These are phyloP conservation scores for Oncorhynchus masou DNA, from an alignment of 2,113 vertebrate genomes.

Conservation along the genomic window DNA sequence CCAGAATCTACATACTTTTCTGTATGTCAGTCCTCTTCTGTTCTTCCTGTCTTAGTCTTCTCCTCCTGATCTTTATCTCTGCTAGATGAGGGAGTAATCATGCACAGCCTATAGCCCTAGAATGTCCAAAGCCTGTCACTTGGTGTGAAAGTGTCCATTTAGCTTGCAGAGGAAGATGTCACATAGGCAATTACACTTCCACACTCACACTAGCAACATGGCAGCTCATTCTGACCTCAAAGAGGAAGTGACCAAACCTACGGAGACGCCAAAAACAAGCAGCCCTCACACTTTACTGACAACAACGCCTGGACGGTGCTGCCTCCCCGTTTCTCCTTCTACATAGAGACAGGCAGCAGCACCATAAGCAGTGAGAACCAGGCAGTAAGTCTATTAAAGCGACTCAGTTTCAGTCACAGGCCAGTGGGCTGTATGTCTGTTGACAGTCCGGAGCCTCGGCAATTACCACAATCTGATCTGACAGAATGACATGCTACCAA, in stretches of 20 bases:
- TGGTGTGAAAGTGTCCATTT: not conserved
- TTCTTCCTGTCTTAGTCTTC: not conserved
- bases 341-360: too few relatives aligned
- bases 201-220: slow-evolving; percentile 15
- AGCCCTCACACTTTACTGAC: not conserved
- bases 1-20: not conserved
- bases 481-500: not conserved
- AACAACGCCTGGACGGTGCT: not conserved
- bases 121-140: not conserved
- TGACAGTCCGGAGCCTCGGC: not conserved
- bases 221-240: slow-evolving; percentile 35
- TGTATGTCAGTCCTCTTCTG: not conserved
- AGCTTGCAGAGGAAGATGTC: slow-evolving; percentile 19
- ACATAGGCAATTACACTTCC: not conserved
- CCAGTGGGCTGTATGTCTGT: not conserved
- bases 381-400: not conserved
- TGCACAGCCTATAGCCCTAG: not conserved
- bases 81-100: not conserved
- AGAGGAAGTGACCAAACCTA: not conserved
- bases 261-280: not conserved
- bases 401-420: not conserved
- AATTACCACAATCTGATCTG: slow-evolving; percentile 4
- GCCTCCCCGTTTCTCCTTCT: not conserved
- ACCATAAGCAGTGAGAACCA: not conserved
- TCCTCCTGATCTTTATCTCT: too few relatives aligned